phyloP scores from a whole-genome alignment of 2,797 vertebrate species.

The Phalloptychus januarius region DNA sequence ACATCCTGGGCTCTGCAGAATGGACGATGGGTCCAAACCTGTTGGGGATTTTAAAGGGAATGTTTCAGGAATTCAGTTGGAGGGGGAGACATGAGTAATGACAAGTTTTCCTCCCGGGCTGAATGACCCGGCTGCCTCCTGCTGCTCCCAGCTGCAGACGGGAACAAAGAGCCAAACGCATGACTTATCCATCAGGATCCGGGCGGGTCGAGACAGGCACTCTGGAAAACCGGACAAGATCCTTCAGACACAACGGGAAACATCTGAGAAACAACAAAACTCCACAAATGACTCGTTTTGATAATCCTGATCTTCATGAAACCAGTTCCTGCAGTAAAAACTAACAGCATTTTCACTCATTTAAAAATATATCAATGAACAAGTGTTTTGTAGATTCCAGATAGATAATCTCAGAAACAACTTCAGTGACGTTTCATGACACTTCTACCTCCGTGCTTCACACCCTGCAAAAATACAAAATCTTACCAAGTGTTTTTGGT shows the following conservation, averaged over 20 bases:
- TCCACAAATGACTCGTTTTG: neutral
- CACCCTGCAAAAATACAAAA: no score
- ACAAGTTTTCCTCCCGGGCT: neutral
- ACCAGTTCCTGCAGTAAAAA: neutral
- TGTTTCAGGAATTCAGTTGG: neutral
- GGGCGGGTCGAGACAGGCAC: neutral
- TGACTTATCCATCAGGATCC: slow-evolving; percentile 48
- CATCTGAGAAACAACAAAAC: neutral
- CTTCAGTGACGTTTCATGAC: neutral
- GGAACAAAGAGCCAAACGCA: slow-evolving; percentile 42
- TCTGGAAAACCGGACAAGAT: neutral
- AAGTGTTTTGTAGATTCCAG: neutral
- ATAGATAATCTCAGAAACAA: neutral
- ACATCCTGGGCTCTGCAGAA: neutral
- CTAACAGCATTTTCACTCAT: neutral
- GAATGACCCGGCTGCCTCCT: neutral
- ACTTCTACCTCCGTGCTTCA: neutral
- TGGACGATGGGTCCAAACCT: neutral
- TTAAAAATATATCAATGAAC: neutral
- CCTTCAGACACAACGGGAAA: no score
- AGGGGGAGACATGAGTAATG: neutral
- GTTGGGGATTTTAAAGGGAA: neutral
- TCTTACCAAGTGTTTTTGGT: no score
- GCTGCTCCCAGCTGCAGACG: slow-evolving; percentile 28
- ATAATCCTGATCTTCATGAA: neutral